Conservation (phyloP, 1,140 invertebrate species). For the Sinella curviseta region DNA sequence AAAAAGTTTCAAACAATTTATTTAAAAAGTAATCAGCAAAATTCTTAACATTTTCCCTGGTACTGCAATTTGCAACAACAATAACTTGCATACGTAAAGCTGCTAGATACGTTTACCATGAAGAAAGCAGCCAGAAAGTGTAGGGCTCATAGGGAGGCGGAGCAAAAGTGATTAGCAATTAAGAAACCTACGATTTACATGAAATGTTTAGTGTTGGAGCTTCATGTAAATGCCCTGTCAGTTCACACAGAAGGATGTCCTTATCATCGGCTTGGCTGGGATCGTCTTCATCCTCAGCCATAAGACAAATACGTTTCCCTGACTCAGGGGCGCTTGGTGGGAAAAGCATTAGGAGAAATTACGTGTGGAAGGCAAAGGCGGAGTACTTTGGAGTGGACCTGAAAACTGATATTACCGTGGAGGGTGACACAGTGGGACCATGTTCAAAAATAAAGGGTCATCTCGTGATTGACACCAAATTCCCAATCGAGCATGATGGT, state of each 20-base stretch:
- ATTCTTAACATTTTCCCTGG: no score
- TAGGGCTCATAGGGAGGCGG: background rate
- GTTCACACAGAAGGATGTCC: background rate
- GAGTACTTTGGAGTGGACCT: conserved; percentile 11
- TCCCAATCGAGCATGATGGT: conserved; percentile 10
- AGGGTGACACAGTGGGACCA: background rate
- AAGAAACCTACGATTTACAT: background rate
- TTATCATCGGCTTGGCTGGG: background rate
- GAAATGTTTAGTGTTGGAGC: conserved; percentile 8
- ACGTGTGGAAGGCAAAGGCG: background rate
- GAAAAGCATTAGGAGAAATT: background rate
- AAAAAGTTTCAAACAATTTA: no score
- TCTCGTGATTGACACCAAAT: background rate
- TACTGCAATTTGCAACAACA: no score
- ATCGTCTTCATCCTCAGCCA: background rate
- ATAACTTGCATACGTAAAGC: no score
- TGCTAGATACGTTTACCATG: no score
- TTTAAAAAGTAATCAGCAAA: no score
- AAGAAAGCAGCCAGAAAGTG: background rate
- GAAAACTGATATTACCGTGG: background rate
- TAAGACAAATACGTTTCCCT: background rate
- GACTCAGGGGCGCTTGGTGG: background rate
- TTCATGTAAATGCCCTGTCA: background rate
- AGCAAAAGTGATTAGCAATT: background rate
- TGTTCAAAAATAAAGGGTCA: conserved; percentile 3